These are phyloP conservation scores for Drosophila pseudoananassae DNA, from an alignment of 1,140 invertebrate genomes.

Conservation along the genomic window DNA sequence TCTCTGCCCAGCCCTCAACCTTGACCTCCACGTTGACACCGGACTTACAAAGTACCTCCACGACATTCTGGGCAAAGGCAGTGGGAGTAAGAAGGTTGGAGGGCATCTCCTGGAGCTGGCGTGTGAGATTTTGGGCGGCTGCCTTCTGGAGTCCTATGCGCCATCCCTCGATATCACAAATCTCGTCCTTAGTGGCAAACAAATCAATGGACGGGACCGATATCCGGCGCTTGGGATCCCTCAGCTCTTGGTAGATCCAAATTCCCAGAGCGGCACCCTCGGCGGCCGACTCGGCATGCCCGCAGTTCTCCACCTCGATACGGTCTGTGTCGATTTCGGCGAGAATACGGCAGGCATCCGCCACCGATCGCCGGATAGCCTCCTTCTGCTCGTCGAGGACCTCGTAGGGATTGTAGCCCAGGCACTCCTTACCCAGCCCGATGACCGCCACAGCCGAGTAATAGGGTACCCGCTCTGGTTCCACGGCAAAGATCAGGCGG, in stretches of 20 bases:
- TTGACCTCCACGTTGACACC: slow-evolving; percentile 87
- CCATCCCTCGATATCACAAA: slow-evolving; percentile 87
- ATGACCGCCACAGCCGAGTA: slow-evolving; percentile 89
- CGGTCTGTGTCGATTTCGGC: slow-evolving; percentile 86
- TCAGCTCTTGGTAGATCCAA: slow-evolving; percentile 83
- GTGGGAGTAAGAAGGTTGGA: slow-evolving; percentile 94
- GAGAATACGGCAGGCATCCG: slow-evolving; percentile 85
- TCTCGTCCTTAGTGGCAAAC: slow-evolving; percentile 84
- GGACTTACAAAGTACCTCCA: slow-evolving; percentile 85
- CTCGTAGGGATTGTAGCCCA: slow-evolving; percentile 87
- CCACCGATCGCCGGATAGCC: slow-evolving; percentile 88
- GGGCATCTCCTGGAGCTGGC: slow-evolving; percentile 92
- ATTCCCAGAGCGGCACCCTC: slow-evolving; percentile 88
- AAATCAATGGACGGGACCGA: slow-evolving; percentile 72
- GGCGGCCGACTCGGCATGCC: slow-evolving; percentile 90
- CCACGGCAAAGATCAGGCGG: slow-evolving; percentile 70
- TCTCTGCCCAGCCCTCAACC: slow-evolving; percentile 88
- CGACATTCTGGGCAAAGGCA: slow-evolving; percentile 89
- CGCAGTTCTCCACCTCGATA: slow-evolving; percentile 89
- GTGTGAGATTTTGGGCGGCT: slow-evolving; percentile 93
- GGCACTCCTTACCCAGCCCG: slow-evolving; percentile 88
- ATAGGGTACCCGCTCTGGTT: slow-evolving; percentile 84
- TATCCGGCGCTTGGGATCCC: slow-evolving; percentile 58
- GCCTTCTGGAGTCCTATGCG: slow-evolving; percentile 89
- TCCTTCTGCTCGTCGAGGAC: slow-evolving; percentile 88